Conservation (phyloP, 2,113 vertebrate species). For the Salvator merianae region DNA sequence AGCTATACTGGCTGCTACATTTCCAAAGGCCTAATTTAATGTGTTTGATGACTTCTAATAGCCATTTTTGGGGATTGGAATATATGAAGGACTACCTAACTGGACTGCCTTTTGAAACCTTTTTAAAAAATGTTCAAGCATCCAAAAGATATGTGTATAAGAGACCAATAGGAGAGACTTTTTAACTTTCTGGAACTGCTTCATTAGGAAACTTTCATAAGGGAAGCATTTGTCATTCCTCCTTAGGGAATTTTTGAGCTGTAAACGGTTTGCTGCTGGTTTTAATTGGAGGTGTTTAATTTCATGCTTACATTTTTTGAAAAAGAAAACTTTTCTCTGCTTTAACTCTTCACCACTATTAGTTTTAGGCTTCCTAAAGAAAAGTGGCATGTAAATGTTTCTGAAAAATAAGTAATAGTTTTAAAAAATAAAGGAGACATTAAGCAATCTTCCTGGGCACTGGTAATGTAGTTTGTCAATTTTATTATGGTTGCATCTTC, state of each 20-base stretch:
- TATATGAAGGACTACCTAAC: not conserved
- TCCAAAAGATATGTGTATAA: too few species aligned
- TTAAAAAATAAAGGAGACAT: not conserved
- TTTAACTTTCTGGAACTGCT: too few species aligned
- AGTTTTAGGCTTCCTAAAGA: not conserved
- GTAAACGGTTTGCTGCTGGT: too few species aligned
- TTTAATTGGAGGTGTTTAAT: not conserved
- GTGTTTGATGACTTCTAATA: not conserved
- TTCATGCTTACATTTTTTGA: not conserved
- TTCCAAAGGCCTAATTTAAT: not conserved
- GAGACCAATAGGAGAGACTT: too few species aligned
- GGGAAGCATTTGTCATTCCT: too few species aligned
- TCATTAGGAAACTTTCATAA: too few species aligned
- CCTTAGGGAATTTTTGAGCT: too few species aligned
- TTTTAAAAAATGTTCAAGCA: too few species aligned
- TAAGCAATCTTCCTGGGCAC: not conserved
- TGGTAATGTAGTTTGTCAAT: too few species aligned
- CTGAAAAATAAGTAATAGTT: not conserved
- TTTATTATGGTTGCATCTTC: too few species aligned
- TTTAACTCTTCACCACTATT: not conserved
- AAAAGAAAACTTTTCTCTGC: not conserved
- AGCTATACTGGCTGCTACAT: not conserved
- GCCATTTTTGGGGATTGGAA: not conserved
- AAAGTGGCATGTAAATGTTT: not conserved
- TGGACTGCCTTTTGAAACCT: too few species aligned